Evolutionary conservation across 92 coral and sea anemone genomes (phyloP).

Genomic region (Phymanthus crucifer): DNA sequence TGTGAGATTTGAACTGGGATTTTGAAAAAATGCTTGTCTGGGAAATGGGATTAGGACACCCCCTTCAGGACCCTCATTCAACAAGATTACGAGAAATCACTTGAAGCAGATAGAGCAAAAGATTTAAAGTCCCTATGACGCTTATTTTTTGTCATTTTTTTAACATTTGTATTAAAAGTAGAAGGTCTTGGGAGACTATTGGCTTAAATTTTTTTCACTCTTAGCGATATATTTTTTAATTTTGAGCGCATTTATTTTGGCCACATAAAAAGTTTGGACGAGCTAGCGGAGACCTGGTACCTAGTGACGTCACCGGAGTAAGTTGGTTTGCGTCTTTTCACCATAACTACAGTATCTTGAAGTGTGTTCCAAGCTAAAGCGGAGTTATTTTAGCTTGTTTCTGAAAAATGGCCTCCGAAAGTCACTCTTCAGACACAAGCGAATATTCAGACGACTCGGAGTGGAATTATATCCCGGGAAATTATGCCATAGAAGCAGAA

Average conservation of each 20-base stretch:
- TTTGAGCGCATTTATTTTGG: background rate
- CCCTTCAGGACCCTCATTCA: no score
- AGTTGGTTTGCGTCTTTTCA: background rate
- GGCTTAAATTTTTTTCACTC: background rate
- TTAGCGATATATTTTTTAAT: background rate
- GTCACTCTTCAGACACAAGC: slow-evolving; percentile 12
- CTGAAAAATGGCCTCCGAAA: slow-evolving; percentile 13
- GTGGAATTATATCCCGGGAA: slow-evolving; percentile 32
- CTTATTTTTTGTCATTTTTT: slow-evolving; percentile 1
- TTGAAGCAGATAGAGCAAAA: no score
- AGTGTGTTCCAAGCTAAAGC: background rate
- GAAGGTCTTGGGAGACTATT: slow-evolving; percentile 6
- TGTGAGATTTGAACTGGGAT: no score
- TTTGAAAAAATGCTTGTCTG: no score
- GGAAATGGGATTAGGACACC: no score
- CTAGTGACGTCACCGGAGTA: background rate
- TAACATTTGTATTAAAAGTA: background rate
- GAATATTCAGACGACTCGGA: slow-evolving; percentile 23
- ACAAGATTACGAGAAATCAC: no score
- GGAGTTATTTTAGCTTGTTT: background rate
- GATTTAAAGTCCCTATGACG: slow-evolving; percentile 5
- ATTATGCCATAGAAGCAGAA: background rate
- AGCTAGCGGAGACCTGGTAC: slow-evolving; percentile 5
- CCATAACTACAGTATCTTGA: background rate
- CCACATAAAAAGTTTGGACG: background rate